A percentile compares a stretch with the other conserved stretches of the same genome.
These are phyloP conservation scores for Leptoteleia sp. DNA, from an alignment of 1,140 invertebrate genomes.

Conservation along the genomic window DNA sequence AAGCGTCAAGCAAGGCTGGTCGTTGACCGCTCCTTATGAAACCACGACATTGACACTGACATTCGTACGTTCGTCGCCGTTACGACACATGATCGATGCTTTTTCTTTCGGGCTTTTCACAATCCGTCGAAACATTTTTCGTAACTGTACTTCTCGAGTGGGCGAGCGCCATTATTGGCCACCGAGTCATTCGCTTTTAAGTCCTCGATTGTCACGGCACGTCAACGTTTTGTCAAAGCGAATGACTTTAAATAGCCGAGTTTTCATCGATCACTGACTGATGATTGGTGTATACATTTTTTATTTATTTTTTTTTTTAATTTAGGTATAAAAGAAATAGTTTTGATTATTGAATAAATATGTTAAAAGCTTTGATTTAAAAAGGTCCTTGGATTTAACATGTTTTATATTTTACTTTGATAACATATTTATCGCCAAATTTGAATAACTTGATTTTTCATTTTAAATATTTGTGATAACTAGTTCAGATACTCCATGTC, in stretches of 20 bases:
- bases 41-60: slow-evolving; percentile 41
- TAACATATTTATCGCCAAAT: too few species aligned
- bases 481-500: too few species aligned
- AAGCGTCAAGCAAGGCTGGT: slow-evolving; percentile 67
- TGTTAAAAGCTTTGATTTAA: too few species aligned
- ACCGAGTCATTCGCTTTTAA: background rate
- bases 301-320: too few species aligned
- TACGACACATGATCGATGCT: slow-evolving; percentile 29
- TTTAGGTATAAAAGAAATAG: too few species aligned
- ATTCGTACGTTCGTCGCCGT: slow-evolving; percentile 9
- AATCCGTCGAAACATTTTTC: background rate
- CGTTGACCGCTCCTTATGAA: slow-evolving; percentile 65
- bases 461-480: too few species aligned
- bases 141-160: slow-evolving; percentile 14
- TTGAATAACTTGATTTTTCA: too few species aligned
- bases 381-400: too few species aligned
- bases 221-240: background rate
- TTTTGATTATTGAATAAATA: too few species aligned
- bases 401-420: too few species aligned
- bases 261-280: too few species aligned
- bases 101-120: background rate
- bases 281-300: too few species aligned
- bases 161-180: background rate
- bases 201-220: background rate
- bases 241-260: slow-evolving; percentile 1